phyloP scores from a whole-genome alignment of 2,888 invertebrate species.

The Melolontha melolontha region DNA sequence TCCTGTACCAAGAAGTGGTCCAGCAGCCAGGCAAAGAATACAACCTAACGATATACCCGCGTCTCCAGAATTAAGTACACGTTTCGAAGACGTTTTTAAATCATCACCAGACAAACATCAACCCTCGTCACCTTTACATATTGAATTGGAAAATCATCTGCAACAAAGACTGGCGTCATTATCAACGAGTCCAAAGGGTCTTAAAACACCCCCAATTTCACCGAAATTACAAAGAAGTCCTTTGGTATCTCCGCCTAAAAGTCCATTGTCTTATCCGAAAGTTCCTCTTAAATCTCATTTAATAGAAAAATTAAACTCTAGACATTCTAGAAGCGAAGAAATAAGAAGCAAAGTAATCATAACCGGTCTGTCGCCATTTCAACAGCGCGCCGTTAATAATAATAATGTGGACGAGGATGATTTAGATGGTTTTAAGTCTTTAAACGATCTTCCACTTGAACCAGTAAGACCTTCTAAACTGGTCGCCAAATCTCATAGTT shows the following conservation, averaged over 20 bases:
- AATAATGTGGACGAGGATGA: conserved; percentile 56
- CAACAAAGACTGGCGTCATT: conserved; percentile 56
- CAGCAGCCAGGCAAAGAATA: conserved; percentile 70
- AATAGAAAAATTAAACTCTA: conserved; percentile 36
- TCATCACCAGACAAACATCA: conserved; percentile 54
- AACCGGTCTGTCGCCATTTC: conserved; percentile 68
- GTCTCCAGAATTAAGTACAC: conserved; percentile 58
- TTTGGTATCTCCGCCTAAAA: conserved; percentile 33
- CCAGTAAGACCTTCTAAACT: conserved; percentile 68
- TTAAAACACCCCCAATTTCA: conserved; percentile 49
- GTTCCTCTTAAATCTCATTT: conserved; percentile 37
- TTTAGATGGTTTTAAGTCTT: conserved; percentile 59
- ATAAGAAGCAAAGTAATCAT: conserved; percentile 64
- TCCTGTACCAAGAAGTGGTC: conserved; percentile 64
- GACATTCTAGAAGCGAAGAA: conserved; percentile 52
- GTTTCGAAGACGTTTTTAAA: conserved; percentile 50
- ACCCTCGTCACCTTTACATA: conserved; percentile 56
- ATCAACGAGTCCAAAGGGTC: conserved; percentile 49
- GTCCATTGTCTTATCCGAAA: conserved; percentile 31
- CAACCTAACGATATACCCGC: conserved; percentile 69
- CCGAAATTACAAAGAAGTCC: conserved; percentile 48
- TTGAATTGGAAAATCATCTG: conserved; percentile 59
- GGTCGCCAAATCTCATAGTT: conserved; percentile 80
- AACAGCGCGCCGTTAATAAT: conserved; percentile 68
- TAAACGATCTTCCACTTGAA: conserved; percentile 58